Base-by-base conservation (phyloP, 1,140 invertebrate genomes). In the Microplitis demolitor region DNA sequence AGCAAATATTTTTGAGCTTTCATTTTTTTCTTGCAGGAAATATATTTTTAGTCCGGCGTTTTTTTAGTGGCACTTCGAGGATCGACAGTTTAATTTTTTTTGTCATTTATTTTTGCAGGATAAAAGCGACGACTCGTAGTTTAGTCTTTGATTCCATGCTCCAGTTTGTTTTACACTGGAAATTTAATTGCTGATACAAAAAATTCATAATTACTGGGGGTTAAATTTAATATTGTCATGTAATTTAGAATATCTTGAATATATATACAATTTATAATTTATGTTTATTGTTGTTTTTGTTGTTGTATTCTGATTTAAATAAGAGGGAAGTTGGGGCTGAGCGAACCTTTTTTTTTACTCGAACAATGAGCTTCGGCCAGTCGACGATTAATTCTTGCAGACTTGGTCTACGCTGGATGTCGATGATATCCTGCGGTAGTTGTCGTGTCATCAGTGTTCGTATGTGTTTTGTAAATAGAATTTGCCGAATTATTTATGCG, bases 311-410 rank as follows among this genome's bases (percentile, higher is more conserved):
- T 54, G 13, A 54, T 54, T 54, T n/a, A 33, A 61, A 31, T 58
- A 11, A 8, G 16, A 56, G 66, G 58, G 60, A 69, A 71, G 33
- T 45, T 77, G 73, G 69, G 76, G 74, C 72, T 72, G 75, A 87
- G 84, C 90, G 89, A 90, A 91, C 90, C 90, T 91, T 90, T 84
- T 87, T 84, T 87, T 88, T 89, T 78, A 88, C 87, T 85, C 87
- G 82, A 82, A 89, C 87, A 83, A 88, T 85, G 85, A 91, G 88
- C 78, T 78, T 87, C 78, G 90, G 90, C 90, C 89, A 91, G 88
- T 91, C 90, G 77, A 86, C 87, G 84, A 91, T 90, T 84, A 90
- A 81, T 86, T 91, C 90, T 76, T 87, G 84, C 72, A 91, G 87
- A 84, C 89, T 90, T 86, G 89, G 87, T 75, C 89, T 89, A 87